Base-by-base conservation (phyloP, 2,113 vertebrate genomes). In the Setophaga petechia region DNA sequence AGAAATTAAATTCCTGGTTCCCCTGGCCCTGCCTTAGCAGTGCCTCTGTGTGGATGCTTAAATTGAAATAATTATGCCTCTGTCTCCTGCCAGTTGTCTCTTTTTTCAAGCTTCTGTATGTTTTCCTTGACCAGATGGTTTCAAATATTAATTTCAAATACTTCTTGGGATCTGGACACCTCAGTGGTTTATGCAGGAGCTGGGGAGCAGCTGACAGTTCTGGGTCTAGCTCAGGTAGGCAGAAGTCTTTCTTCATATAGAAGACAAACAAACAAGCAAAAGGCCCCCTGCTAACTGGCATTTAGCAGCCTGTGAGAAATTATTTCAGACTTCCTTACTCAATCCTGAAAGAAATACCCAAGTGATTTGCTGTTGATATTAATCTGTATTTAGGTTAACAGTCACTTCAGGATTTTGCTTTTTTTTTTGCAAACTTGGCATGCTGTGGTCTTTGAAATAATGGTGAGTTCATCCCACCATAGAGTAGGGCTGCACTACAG, bases 1-100 rank as follows among this genome's bases (percentile, higher is more conserved):
- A 93, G 71, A 88, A 97, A 97, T 96, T 89, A 91, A 96, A 90
- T 97, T 87, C 61, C 66, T 66, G 54, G 3, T 87, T 97, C 90
- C 91, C 84, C 78, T 58, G 73, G 39, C 80, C 88, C 84, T 89
- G 62, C 39, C 92, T 92, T 67, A 41, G 37, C 46, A 12, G 15
- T 81, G 89, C 55, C 72, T 93, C 66, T 90, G 39, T 78, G 62
- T 59, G 62, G 57, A 47, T 37, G 51, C 54, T 93, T 67, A 87
- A 77, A 88, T 61, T 46, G 44, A 94, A 92, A 91, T 83, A 92
- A 95, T 95, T 93, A 66, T 80, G 54, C 69, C 25, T 86, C 89
- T 91, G 58, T 58, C 66, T 94, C 65, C 88, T 74, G 59, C 41
- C 73, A 65, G 43, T 88, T 90, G 76, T 54, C 39, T 93, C 68